Evolutionary conservation across 2,113 vertebrate genomes (phyloP).

Genomic region (Patagioenas fasciata): DNA sequence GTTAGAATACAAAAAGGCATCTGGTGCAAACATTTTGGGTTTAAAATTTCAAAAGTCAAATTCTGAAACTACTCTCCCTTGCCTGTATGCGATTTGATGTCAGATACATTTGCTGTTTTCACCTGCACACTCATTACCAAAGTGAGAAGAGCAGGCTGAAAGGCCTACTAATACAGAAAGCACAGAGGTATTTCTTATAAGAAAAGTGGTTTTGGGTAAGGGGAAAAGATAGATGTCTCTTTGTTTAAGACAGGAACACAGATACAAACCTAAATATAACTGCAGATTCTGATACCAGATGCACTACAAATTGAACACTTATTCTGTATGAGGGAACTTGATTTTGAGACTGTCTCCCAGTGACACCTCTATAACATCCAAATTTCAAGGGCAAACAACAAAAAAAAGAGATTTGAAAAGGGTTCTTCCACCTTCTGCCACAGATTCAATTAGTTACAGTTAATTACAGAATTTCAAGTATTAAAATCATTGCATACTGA

Average conservation of each 20-base stretch:
- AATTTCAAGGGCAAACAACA: neutral
- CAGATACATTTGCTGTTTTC: neutral
- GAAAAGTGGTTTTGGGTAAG: neutral
- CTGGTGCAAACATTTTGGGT: neutral
- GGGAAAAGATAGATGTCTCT: neutral
- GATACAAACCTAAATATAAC: neutral
- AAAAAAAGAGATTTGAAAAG: neutral
- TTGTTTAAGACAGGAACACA: neutral
- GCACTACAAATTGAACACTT: neutral
- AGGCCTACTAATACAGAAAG: neutral
- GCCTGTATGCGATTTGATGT: neutral
- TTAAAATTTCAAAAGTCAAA: neutral
- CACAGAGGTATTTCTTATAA: neutral
- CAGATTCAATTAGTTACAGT: neutral
- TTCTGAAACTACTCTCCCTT: neutral
- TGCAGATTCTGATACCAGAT: neutral
- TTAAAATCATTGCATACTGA: neutral
- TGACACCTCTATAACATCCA: neutral
- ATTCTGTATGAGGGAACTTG: neutral
- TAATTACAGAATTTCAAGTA: neutral
- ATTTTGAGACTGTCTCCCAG: neutral
- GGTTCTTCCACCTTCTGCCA: neutral
- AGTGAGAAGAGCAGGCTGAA: neutral
- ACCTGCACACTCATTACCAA: neutral
- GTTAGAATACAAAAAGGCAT: neutral